Base-by-base conservation (phyloP, 2,113 vertebrate species). In the Elanoides forficatus region DNA sequence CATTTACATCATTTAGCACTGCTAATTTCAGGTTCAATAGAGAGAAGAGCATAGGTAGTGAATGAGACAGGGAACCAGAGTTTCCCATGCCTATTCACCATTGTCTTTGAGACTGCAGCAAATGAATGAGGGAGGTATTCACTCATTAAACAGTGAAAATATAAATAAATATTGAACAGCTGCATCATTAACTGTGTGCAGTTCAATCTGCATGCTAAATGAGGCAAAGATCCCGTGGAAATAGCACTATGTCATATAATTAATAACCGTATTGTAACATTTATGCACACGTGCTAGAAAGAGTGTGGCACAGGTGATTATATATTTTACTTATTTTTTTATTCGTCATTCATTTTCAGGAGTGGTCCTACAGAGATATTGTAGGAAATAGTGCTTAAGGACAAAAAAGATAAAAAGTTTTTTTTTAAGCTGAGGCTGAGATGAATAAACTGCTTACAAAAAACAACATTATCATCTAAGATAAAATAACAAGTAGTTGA, bases 81-180 rank as follows among this genome's bases (percentile, higher is more conserved):
- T 36, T 95, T 75, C 76, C 72, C 52, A 19, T 48, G 52, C 23
- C 52, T 75, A 32, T 58, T 80, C 81, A 79, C 62, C 34, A 32
- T 22, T 36, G 36, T 91, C 56, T 82, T n/a, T 71, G 42, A 96
- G 71, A 62, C 32, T 38, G 36, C 19, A 60, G 50, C 40, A 95
- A 82, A 83, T 42, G 55, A 82, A 62, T 60, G 55, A 91, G 60
- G 80, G 52, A 89, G 36, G 29, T 58, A 91, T 56, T 91, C 60
- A 83, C 66, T 65, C 88, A 91, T 91, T 95, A 82, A 86, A 65
- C 26, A 79, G 32, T 30, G 40, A 88, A 93, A 88, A 91, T 91
- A 88, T 86, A 93, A 96, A 88, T 82, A 95, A 93, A 91, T 86
- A 93, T 62, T 82, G 56, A 96, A 89, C 85, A 86, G 67, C 81